These are phyloP conservation scores for Cantharis flavilabris DNA, from an alignment of 2,888 invertebrate genomes.

Conservation along the genomic window DNA sequence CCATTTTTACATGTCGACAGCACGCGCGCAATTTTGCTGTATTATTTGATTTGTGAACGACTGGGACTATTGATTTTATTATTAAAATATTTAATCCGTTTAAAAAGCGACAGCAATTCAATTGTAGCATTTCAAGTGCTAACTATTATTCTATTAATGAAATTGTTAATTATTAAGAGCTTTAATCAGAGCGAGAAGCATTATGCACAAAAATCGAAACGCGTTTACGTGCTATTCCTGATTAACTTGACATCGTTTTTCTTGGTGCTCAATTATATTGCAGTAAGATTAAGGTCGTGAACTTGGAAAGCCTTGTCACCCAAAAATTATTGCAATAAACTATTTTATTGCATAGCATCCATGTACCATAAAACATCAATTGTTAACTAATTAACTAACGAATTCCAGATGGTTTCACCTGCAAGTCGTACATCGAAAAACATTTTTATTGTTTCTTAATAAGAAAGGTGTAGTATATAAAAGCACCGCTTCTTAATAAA, in stretches of 20 bases:
- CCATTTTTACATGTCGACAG: slow-evolving; percentile 32
- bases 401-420: not conserved
- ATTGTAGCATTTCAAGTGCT: slow-evolving; percentile 12
- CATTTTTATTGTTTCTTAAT: not conserved
- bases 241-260: not conserved
- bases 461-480: not conserved
- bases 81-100: slow-evolving; percentile 34
- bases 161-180: slow-evolving; percentile 16
- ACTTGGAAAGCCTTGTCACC: too few relatives aligned
- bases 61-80: slow-evolving; percentile 33
- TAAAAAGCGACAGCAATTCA: slow-evolving; percentile 22
- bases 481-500: slow-evolving; percentile 8
- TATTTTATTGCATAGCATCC: not conserved
- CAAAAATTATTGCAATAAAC: not conserved
- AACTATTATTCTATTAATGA: slow-evolving; percentile 14
- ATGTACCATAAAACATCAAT: not conserved
- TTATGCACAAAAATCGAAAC: not conserved
- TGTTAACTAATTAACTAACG: not conserved
- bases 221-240: not conserved
- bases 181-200: slow-evolving; percentile 5
- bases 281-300: not conserved
- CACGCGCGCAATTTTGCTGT: slow-evolving; percentile 31
- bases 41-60: slow-evolving; percentile 32
- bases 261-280: not conserved
- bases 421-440: not conserved